Evolutionary conservation across 2,888 invertebrate genomes (phyloP), one percentile per base, ranked within the genome.

Genomic region (Xylota sylvarum): DNA sequence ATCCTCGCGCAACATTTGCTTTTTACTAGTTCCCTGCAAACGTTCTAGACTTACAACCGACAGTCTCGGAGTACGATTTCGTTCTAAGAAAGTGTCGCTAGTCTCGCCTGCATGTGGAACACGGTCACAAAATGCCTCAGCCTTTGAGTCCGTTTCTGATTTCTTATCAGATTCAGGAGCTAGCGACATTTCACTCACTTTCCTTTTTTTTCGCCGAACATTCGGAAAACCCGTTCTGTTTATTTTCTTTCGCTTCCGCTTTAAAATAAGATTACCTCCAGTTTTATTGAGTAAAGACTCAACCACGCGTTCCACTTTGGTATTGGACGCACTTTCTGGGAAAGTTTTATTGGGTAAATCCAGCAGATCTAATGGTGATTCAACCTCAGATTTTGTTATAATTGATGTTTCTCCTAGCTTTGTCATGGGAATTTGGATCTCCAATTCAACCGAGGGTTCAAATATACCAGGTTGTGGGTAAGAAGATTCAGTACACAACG

Each of bases 171-270:
- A 37, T 50, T 78, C 50, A 12, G 4, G 35, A 6, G 48, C 50
- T 2, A 19, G 32, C 0, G 70, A 70, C 30, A 69, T 23, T 52
- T 89, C 89, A 23, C 89, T 89, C 0, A 91, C 88, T 60, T 90
- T 96, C 91, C 96, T 96, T 91, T 97, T 97, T 92, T 97, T 97
- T 90, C 95, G 96, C 90, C 96, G 96, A 14, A 96, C 93, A 23
- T 95, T 96, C 0, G 98, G 98, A 91, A 98, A 98, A 4, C 98
- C 98, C 17, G 97, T 97, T 89, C 97, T 94, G 90, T 97, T 97
- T 50, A 96, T 96, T 19, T 96, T 95, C 91, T 97, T 96, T 48
- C 97, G 94, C 89, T 97, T 94, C 1, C 94, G 91, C 90, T 94
- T 94, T 83, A 94, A 93, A 48, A 92, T 88, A 12, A 91, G 88